Evolutionary conservation across 2,888 invertebrate genomes (phyloP).

Genomic region (Penaeus monodon): DNA sequence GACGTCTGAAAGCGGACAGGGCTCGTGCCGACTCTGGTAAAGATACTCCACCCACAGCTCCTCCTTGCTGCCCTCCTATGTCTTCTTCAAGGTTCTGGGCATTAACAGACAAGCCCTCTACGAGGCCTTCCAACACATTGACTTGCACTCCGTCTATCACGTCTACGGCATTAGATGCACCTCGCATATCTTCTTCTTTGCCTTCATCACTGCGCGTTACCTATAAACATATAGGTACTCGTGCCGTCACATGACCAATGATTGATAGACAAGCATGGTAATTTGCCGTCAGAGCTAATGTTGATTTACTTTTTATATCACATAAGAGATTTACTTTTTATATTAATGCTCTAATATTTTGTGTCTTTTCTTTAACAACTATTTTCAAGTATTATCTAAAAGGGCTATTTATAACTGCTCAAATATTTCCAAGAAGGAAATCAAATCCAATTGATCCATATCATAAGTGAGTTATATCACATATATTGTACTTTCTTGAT

Average conservation of each 20-base stretch:
- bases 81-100: conserved; percentile 18
- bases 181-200: conserved; percentile 63
- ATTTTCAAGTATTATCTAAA: too few species aligned
- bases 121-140: conserved; percentile 60
- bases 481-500: too few species aligned
- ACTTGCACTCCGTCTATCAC: conserved; percentile 56
- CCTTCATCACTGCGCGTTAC: conserved; percentile 65
- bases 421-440: too few species aligned
- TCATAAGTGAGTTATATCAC: too few species aligned
- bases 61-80: conserved; percentile 28
- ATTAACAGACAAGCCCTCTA: conserved; percentile 56
- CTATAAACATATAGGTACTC: conserved; percentile 58
- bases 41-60: conserved; percentile 41
- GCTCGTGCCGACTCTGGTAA: conserved; percentile 43
- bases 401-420: too few species aligned
- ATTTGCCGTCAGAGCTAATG: neutral
- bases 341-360: too few species aligned
- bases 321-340: neutral
- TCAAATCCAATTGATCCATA: too few species aligned
- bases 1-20: conserved; percentile 45
- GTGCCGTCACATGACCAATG: conserved; percentile 32
- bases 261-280: conserved; percentile 4
- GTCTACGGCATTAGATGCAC: conserved; percentile 52
- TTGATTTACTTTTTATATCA: too few species aligned
- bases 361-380: too few species aligned